Conservation (phyloP, 2,113 vertebrate genomes). For the Rhabdomys dilectus region DNA sequence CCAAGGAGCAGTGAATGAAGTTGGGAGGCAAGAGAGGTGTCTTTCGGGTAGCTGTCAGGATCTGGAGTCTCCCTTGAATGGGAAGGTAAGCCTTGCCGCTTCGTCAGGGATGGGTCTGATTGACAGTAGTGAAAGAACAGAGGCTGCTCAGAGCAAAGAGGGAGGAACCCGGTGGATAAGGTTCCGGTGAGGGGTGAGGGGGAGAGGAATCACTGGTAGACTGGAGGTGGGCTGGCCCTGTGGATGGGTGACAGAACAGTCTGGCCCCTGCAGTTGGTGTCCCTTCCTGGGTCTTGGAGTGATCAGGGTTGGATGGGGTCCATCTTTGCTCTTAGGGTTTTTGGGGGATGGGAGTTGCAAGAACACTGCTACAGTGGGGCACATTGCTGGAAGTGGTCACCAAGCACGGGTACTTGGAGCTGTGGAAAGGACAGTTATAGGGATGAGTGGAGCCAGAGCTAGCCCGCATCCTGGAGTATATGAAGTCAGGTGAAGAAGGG, state of each 20-base stretch:
- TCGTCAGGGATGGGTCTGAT: background rate
- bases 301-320: background rate
- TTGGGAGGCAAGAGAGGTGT: fast-evolving
- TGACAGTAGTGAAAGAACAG: background rate
- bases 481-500: background rate
- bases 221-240: fast-evolving
- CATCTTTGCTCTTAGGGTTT: background rate
- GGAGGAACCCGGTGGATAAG: fast-evolving
- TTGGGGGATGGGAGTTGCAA: background rate
- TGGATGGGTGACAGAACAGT: fast-evolving
- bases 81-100: background rate
- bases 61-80: background rate
- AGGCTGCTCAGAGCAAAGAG: background rate
- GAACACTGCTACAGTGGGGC: no score
- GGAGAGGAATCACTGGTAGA: background rate
- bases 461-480: no score
- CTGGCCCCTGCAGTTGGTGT: background rate
- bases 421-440: background rate
- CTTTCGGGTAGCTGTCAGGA: fast-evolving
- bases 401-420: background rate
- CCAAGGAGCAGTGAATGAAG: background rate
- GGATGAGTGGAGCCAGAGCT: background rate
- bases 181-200: fast-evolving
- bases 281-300: no score
- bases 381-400: background rate